Conservation (phyloP, 2,888 invertebrate genomes). For the Sthenelais limicola region DNA sequence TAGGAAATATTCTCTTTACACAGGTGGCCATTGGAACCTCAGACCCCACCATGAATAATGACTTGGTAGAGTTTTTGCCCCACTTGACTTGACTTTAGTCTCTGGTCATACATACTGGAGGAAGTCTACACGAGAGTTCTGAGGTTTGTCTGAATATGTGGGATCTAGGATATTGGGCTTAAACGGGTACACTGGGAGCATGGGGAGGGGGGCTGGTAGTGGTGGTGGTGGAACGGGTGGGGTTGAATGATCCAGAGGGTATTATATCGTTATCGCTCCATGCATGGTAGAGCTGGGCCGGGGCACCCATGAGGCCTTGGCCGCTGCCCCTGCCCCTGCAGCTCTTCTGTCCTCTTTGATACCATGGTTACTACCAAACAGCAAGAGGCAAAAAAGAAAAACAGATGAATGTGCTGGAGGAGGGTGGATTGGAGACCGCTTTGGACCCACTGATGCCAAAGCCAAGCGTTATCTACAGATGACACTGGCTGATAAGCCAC, state of each 20-base stretch:
- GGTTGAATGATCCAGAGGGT: constrained; percentile 16
- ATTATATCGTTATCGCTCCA: constrained; percentile 12
- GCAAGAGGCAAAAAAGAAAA: not conserved
- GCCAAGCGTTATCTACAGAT: constrained; percentile 26
- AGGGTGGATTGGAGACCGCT: too few species aligned
- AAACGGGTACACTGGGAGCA: not conserved
- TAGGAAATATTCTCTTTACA: too few species aligned
- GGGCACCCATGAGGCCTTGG: not conserved
- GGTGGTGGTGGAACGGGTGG: not conserved
- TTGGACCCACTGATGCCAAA: too few species aligned
- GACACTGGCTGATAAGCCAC: constrained; percentile 32
- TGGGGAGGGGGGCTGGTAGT: not conserved
- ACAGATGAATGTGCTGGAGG: constrained; percentile 8
- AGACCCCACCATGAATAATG: too few species aligned
- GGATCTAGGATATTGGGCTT: not conserved
- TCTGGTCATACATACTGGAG: too few species aligned
- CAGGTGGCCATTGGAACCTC: too few species aligned
- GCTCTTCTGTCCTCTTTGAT: constrained; percentile 9
- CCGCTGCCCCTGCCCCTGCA: not conserved
- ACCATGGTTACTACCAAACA: too few species aligned
- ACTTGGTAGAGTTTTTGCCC: too few species aligned
- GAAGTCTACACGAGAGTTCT: too few species aligned
- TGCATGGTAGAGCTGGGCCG: constrained; percentile 20
- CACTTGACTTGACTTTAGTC: too few species aligned
- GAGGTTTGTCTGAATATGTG: too few species aligned